Evolutionary conservation across 53 echinoderm and acorn worm species (phyloP), one percentile per base, ranked within the genome.

Genomic region (Holothuria scabra): DNA sequence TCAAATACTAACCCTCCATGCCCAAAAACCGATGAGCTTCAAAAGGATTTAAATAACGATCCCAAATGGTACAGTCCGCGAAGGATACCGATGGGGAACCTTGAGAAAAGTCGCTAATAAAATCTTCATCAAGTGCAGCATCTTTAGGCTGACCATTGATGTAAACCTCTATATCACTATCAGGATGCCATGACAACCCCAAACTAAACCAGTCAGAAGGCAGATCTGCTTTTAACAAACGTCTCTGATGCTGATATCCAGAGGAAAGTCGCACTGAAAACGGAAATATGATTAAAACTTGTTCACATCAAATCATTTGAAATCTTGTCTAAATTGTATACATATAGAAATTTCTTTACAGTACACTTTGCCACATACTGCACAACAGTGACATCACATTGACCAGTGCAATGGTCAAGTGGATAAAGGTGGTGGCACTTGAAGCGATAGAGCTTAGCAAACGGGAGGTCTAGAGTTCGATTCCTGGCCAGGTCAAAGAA

Each of bases 21-120:
- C 99, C 99, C 1, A 97, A 68, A 64, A 76, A 89, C 2, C 88
- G 87, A 80, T 94, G 91, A 20, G 61, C 66, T 63, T 97, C 99
- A 86, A 94, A 90, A 4, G 85, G 70, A 56, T 86, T 88, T 28
- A 97, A 23, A 31, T 86, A 92, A 19, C 92, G 67, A 63, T 92
- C 84, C 99, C 99, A 97, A 16, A 92, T 31, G 56, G 92, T 89
- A 49, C 94, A 87, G 67, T 94, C 99, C 5, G 84, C 67, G 21
- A 97, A 38, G 1, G 80, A 56, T 14, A 92, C 67, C 26, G 94
- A 90, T 18, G 86, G 60, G 13, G 85, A 70, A 34, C 70, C 38
- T 44, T 67, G n/a, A 16, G 46, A 11, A 31, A 46, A 64, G 68
- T 33, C 24, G 62, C 32, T 67, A 33, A 56, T 56, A 56, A 72